Percentiles rank a stretch among this genome's conserved stretches.
Conservation (phyloP, 2,113 vertebrate genomes). For the Acrocephalus arundinaceus region DNA sequence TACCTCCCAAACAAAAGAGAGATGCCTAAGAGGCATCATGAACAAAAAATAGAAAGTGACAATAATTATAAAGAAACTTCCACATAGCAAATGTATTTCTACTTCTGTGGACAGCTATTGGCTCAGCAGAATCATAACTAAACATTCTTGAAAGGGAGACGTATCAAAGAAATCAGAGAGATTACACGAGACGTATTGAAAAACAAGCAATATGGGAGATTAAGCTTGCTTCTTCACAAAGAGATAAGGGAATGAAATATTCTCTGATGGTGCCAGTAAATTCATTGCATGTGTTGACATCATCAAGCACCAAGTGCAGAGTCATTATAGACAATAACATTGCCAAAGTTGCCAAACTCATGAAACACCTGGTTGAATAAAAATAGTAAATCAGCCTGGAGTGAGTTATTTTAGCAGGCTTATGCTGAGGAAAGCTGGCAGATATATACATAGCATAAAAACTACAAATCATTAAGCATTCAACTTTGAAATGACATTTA, state of each 20-base stretch:
- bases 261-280: neutral
- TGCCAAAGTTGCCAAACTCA: constrained; percentile 30
- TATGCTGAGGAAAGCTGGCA: neutral
- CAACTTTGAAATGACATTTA: constrained; percentile 7
- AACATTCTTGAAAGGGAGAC: neutral
- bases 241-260: constrained; percentile 16
- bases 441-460: neutral
- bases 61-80: neutral
- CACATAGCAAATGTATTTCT: neutral
- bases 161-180: neutral
- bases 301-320: neutral
- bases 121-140: neutral
- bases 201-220: neutral
- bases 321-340: neutral
- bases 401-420: neutral
- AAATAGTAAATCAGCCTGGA: constrained; percentile 26
- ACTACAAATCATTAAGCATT: neutral
- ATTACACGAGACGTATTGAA: neutral
- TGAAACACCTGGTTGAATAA: constrained; percentile 31
- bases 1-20: neutral
- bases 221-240: neutral
- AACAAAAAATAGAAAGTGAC: neutral
- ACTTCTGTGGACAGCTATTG: neutral
- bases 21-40: neutral
- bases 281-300: rapidly evolving